Evolutionary conservation across 2,888 invertebrate species (phyloP), one percentile per base, ranked within the genome.

Genomic region (Scotopteryx bipunctaria): DNA sequence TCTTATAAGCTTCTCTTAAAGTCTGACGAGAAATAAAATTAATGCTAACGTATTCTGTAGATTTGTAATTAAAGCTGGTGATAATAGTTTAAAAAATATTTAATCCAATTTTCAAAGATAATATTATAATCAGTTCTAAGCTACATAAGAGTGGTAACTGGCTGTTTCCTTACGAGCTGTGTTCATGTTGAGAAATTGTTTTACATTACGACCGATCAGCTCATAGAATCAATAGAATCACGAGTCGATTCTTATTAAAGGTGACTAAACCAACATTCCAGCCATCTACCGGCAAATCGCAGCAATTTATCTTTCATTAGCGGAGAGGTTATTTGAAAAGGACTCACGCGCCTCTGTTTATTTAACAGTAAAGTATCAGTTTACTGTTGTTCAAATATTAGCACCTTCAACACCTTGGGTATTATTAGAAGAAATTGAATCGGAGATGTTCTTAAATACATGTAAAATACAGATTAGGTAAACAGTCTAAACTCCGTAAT

Each of bases 161-260:
- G 54, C 48, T 40, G 21, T 43, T 47, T 6, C 31, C n/a, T 2
- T 32, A 16, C 9, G 13, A 44, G 44, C 53, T 44, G 15, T 54
- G 25, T 31, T 66, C 59, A 65, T 63, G 69, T 76, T 81, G 78
- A 82, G 65, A 81, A 80, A 84, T 82, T 64, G 71, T 67, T 67
- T 74, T 66, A 64, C 67, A 70, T 78, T 74, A 73, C 66, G 64
- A 66, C 58, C 67, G 56, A 80, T 79, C 70, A 69, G 58, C 77
- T 68, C 66, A 67, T 70, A 61, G 57, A 68, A 69, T 64, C 63
- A 66, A 67, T 70, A 61, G 57, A 68, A 69, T 64, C 63, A 66
- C 60, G 59, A 58, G 56, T 57, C 63, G 41, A 61, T 73, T 73
- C 64, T 66, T 57, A 50, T 57, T 64, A 64, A 55, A 67, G 67